Base-by-base conservation (phyloP, 1,140 invertebrate genomes). In the Brachionus rotundiformis region DNA sequence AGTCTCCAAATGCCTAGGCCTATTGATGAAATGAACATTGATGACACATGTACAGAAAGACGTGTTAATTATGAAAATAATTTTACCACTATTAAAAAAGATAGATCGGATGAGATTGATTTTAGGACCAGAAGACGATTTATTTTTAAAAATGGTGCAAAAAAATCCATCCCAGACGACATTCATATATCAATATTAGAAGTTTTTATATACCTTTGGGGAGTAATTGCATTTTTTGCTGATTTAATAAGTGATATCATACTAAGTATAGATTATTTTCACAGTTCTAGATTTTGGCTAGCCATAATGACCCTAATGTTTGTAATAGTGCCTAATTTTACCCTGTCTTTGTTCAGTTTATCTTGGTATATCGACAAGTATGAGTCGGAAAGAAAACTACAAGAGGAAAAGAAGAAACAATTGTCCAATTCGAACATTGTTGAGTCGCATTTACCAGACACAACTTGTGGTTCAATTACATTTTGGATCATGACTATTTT, bases 321-420 rank as follows among this genome's bases (percentile, higher is more conserved):
- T 41, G 79, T 81, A 27, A 81, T 81, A 7, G 79, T 81, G 16
- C 79, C 79, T n/a, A 81, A 81, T 65, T 63, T 81, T 39, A 81
- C 79, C 2, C 33, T 81, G n/a, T 81, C 79, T 29, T 11, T 81
- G 10, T 81, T 81, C 19, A 63, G 54, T 31, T 54, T 81, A 31
- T 63, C 54, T 5, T 81, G 79, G 79, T 81, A 81, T 19, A 81
- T 81, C 8, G 79, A 81, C 31, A 63, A 63, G 19, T 63, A 63
- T 29, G 23, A 59, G 13, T 41, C 31, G 4, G 76, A 79, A 47
- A 81, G 65, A 27, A 49, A 41, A 19, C 8, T 65, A 19, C 33
- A 31, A 16, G 54, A 63, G 19, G 23, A 81, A 81, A 81, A 81
- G 16, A 16, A 39, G 49, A 44, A 33, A n/a, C 11, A 61, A 39